phyloP scores from a whole-genome alignment of 2,888 invertebrate species.

The Bembecia ichneumoniformis region DNA sequence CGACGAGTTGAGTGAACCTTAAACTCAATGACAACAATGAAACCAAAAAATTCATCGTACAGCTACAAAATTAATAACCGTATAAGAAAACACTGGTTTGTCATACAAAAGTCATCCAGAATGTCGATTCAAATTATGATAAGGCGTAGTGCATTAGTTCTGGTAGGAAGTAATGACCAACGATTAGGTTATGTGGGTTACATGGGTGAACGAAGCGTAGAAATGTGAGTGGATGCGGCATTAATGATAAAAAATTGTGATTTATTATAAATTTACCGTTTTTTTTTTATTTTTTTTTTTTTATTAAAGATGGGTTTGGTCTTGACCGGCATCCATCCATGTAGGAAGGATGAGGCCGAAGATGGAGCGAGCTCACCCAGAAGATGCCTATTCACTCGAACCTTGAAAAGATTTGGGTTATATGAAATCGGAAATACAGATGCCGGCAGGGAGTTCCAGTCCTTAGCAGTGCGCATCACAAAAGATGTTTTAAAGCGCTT shows the following conservation, averaged over 20 bases:
- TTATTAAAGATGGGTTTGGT: no score
- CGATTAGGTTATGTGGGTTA: slow-evolving; percentile 45
- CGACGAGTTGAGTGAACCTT: slow-evolving; percentile 34
- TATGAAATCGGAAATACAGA: no score
- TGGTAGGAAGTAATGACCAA: slow-evolving; percentile 61
- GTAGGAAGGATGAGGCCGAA: no score
- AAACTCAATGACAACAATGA: slow-evolving; percentile 29
- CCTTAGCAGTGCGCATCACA: no score
- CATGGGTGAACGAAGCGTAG: slow-evolving; percentile 12
- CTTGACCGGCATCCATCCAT: no score
- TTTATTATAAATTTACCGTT: no score
- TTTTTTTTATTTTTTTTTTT: no score
- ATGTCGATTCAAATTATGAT: slow-evolving; percentile 71
- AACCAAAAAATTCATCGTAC: slow-evolving; percentile 33
- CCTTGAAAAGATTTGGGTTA: no score
- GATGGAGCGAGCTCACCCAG: no score
- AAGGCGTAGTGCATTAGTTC: slow-evolving; percentile 65
- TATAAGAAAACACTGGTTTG: slow-evolving; percentile 66
- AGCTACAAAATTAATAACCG: slow-evolving; percentile 66
- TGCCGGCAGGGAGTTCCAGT: no score
- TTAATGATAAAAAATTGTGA: slow-evolving; percentile 1
- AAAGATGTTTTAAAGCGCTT: no score
- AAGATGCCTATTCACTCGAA: no score
- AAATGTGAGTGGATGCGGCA: slow-evolving; percentile 29
- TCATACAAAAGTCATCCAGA: slow-evolving; percentile 65